phyloP scores from a whole-genome alignment of 2,888 invertebrate species.

The Automeris io region DNA sequence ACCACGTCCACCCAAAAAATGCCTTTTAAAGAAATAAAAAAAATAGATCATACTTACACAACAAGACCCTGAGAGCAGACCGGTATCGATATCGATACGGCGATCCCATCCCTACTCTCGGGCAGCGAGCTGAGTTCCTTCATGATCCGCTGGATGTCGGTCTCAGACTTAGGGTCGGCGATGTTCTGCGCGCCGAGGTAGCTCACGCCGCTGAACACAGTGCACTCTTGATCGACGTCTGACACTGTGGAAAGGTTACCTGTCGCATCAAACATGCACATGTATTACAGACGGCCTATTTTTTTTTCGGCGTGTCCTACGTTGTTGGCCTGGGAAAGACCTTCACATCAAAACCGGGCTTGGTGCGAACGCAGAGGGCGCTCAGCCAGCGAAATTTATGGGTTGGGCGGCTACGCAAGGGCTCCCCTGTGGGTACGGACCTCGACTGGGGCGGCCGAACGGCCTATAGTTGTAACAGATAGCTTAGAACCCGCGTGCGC shows the following conservation, averaged over 20 bases:
- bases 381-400: too few relatives aligned
- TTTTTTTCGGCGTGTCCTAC: too few relatives aligned
- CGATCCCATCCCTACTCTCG: slow-evolving; percentile 84
- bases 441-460: too few relatives aligned
- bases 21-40: background rate
- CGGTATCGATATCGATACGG: slow-evolving; percentile 94
- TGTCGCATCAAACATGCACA: too few relatives aligned
- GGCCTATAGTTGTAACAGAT: too few relatives aligned
- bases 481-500: too few relatives aligned
- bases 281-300: background rate
- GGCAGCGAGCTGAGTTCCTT: slow-evolving; percentile 90
- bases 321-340: too few relatives aligned
- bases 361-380: too few relatives aligned
- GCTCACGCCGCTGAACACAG: slow-evolving; percentile 94
- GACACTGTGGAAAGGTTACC: slow-evolving; percentile 70
- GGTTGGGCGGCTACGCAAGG: too few relatives aligned
- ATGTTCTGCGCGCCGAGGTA: slow-evolving; percentile 95
- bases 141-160: slow-evolving; percentile 95
- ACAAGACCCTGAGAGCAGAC: slow-evolving; percentile 95
- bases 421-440: too few relatives aligned
- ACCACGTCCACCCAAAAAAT: background rate
- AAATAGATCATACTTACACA: slow-evolving; percentile 80
- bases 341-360: too few relatives aligned
- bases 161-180: slow-evolving; percentile 93
- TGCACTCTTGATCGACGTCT: slow-evolving; percentile 92